A percentile compares a stretch with the other conserved stretches of the same genome.
Evolutionary conservation across 2,888 invertebrate genomes (phyloP).

Genomic region (Catonia carolina): DNA sequence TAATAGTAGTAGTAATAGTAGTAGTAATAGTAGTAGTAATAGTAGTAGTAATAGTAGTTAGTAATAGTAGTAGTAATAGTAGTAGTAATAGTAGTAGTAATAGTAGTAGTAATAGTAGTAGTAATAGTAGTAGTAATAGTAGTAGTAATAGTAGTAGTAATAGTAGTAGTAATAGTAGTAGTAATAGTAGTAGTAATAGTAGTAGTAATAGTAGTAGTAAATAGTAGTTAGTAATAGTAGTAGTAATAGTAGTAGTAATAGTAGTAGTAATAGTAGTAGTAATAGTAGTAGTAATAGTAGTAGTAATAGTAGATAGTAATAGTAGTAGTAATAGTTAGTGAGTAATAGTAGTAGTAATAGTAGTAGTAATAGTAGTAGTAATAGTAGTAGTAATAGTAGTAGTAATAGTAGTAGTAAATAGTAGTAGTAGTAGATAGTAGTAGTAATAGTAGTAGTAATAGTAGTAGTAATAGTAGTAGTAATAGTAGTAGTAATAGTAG

Average conservation of each 20-base stretch:
- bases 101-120: conserved; percentile 7
- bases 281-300: too few relatives aligned
- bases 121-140: conserved; percentile 6
- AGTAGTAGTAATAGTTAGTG: too few relatives aligned
- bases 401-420: too few relatives aligned
- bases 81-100: conserved; percentile 6
- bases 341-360: background rate
- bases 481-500: too few relatives aligned
- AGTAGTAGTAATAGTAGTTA: too few relatives aligned
- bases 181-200: conserved; percentile 6
- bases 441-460: too few relatives aligned
- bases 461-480: too few relatives aligned
- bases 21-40: too few relatives aligned
- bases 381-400: too few relatives aligned
- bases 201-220: conserved; percentile 10
- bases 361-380: conserved; percentile 1
- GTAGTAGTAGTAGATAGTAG: too few relatives aligned
- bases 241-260: conserved; percentile 1
- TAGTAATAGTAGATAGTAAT: too few relatives aligned
- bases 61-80: background rate
- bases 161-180: conserved; percentile 7
- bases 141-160: conserved; percentile 5
- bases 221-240: conserved; percentile 3
- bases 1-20: too few relatives aligned
- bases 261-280: conserved; percentile 8